Evolutionary conservation across 2,113 vertebrate species (phyloP).

Genomic region (Bagarius yarrelli): DNA sequence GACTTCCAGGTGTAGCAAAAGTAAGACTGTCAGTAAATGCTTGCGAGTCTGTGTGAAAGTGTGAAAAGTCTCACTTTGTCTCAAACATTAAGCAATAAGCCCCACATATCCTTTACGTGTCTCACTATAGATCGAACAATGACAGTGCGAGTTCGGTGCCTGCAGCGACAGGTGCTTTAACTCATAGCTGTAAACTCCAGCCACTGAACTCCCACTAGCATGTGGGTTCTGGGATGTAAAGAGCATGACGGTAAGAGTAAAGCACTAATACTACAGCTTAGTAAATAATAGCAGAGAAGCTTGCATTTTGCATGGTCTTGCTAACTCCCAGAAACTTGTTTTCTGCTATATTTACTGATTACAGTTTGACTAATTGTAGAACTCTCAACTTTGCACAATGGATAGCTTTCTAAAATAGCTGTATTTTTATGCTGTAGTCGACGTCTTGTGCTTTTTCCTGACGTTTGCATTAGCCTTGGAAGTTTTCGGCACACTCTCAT

Average conservation of each 20-base stretch:
- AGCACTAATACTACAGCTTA: slow-evolving; percentile 13
- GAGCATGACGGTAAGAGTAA: slow-evolving; percentile 42
- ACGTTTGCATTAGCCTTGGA: background rate
- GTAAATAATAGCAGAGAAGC: background rate
- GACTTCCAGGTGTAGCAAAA: slow-evolving; percentile 37
- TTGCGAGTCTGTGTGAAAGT: slow-evolving; percentile 27
- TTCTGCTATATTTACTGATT: background rate
- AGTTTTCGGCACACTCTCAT: background rate
- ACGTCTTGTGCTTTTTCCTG: background rate
- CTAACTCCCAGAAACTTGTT: background rate
- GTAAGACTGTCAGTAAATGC: background rate
- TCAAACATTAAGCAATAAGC: slow-evolving; percentile 38
- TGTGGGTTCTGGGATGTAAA: slow-evolving; percentile 15
- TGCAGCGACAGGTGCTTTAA: background rate
- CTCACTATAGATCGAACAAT: slow-evolving; percentile 28
- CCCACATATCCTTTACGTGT: slow-evolving; percentile 27
- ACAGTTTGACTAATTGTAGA: background rate
- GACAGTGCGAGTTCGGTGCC: slow-evolving; percentile 4
- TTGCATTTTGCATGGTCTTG: background rate
- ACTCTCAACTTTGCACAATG: too few relatives aligned
- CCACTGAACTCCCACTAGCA: background rate
- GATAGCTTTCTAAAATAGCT: background rate
- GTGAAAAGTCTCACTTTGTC: slow-evolving; percentile 47
- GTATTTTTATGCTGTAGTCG: background rate
- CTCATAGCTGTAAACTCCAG: background rate